These are phyloP conservation scores for Liposcelis brunnea DNA, from an alignment of 2,888 invertebrate genomes.

Conservation along the genomic window DNA sequence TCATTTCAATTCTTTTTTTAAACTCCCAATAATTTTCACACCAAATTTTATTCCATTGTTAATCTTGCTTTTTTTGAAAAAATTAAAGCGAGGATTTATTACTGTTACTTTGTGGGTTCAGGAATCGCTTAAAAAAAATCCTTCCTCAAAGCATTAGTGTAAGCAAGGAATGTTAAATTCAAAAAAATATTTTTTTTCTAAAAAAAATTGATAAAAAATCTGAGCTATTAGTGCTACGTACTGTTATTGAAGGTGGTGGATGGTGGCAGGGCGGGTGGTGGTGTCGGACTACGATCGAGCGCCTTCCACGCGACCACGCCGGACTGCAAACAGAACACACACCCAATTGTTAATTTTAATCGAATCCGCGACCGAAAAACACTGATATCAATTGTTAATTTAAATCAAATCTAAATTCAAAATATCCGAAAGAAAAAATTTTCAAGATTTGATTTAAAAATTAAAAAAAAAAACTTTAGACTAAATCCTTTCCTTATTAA, in stretches of 20 bases:
- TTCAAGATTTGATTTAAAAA: conserved; percentile 11
- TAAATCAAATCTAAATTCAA: conserved; percentile 9
- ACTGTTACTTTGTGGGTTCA: not conserved
- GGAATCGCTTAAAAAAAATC: conserved; percentile 7
- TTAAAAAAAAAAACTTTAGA: conserved; percentile 9
- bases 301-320: conserved; percentile 79
- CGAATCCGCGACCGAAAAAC: conserved; percentile 17
- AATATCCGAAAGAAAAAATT: not conserved
- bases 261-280: not conserved
- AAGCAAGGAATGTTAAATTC: conserved; percentile 4
- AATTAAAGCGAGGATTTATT: not conserved
- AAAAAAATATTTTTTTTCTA: conserved; percentile 11
- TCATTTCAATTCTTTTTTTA: not conserved
- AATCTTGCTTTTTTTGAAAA: no score
- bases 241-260: conserved; percentile 4
- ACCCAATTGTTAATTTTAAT: not conserved
- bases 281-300: conserved; percentile 50
- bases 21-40: no score
- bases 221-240: conserved; percentile 11
- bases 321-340: conserved; percentile 51
- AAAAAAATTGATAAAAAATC: no score
- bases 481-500: no score
- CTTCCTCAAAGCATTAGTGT: conserved; percentile 10
- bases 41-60: no score
- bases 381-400: conserved; percentile 10